These are phyloP conservation scores for Cyphomyrus plagiostoma DNA, from an alignment of 2,113 vertebrate genomes.

Conservation along the genomic window DNA sequence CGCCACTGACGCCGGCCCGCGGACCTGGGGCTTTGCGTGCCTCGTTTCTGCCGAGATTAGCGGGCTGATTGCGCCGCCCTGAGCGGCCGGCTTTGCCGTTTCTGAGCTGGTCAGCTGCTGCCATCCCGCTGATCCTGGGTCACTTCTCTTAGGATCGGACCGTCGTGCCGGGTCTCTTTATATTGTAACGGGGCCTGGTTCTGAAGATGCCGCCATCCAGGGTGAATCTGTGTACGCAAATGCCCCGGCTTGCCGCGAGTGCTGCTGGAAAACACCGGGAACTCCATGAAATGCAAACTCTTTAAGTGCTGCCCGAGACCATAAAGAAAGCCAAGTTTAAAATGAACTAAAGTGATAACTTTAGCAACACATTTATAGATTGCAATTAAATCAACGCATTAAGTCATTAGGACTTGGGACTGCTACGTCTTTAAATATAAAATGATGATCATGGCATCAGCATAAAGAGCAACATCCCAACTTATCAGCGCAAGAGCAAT, in stretches of 20 bases:
- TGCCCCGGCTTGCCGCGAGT: background rate
- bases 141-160: background rate
- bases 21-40: background rate
- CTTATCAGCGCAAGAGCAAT: background rate
- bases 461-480: background rate
- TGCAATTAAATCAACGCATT: constrained; percentile 1
- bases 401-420: background rate
- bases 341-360: background rate
- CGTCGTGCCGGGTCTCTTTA: background rate
- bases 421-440: background rate
- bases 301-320: background rate
- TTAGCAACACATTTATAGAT: background rate
- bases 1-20: background rate
- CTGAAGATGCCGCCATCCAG: background rate
- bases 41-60: background rate
- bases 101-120: background rate
- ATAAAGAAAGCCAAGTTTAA: background rate
- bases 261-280: background rate
- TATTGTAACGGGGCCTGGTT: background rate
- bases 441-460: background rate
- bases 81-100: background rate
- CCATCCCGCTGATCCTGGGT: background rate
- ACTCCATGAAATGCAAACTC: background rate
- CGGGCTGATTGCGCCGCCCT: background rate
- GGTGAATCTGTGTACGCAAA: background rate